Evolutionary conservation across 1,140 invertebrate species (phyloP), one percentile per base, ranked within the genome.

Genomic region (Drosophila eugracilis): DNA sequence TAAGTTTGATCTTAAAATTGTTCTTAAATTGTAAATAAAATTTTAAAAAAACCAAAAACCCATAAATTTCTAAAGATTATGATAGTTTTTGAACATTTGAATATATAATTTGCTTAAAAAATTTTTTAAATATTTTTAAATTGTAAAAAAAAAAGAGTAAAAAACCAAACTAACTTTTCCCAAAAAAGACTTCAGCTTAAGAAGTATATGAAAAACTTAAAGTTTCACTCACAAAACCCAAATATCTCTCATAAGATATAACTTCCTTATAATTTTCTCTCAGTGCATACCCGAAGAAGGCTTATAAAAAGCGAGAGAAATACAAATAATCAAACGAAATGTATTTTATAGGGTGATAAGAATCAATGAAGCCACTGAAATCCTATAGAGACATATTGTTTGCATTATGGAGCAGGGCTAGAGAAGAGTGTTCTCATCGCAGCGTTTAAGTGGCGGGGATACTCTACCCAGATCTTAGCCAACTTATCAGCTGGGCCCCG

Each of bases 301-400:
- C 45, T 69, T 76, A 76, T 71, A 76, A 74, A 79, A 71, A 75
- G 78, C 84, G 76, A 89, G 85, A 89, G 85, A 83, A 89, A 84
- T 83, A 84, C 75, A 84, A 90, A 90, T 90, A 90, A 89, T 90
- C 89, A 90, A 90, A 90, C 78, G 78, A 90, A 90, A 90, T 89
- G 89, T 90, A 91, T 91, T 91, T 90, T 91, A 91, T 91, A 72
- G 89, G 89, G 89, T 91, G 89, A 91, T 91, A 91, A 91, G 89
- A 91, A 91, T 91, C 89, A 91, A 89, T 90, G 89, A 90, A 91
- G 89, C 89, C 89, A 91, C 89, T 91, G 89, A 91, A 91, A 91
- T 91, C 89, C 89, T 91, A 91, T 91, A 91, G 89, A 91, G 89
- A 91, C 89, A 91, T 91, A 91, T 91, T 91, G 89, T 91, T 84